Percentiles rank a stretch among this genome's conserved stretches.
These are phyloP conservation scores for Nematopogon swammerdamellus DNA, from an alignment of 2,888 invertebrate genomes.

Conservation along the genomic window DNA sequence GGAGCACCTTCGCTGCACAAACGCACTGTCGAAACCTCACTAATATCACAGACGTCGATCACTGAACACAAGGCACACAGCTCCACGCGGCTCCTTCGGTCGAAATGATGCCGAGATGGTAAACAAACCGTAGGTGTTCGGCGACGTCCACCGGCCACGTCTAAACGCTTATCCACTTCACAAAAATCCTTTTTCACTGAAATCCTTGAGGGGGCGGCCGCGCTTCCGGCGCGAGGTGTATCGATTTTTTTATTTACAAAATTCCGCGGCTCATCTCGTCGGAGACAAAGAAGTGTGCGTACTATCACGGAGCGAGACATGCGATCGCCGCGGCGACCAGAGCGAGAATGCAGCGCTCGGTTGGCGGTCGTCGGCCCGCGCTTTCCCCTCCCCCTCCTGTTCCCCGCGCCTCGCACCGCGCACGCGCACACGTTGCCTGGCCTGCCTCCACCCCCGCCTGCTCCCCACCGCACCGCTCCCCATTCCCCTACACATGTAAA, in stretches of 20 bases:
- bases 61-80: not conserved
- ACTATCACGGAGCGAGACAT: conserved; percentile 16
- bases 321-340: conserved; percentile 27
- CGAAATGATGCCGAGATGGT: not conserved
- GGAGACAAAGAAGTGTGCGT: conserved; percentile 31
- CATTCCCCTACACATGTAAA: conserved; percentile 29
- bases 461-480: not conserved
- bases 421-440: conserved; percentile 39
- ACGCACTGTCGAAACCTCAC: not conserved
- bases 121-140: not conserved
- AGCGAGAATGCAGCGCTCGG: conserved; percentile 32
- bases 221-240: not conserved
- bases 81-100: not conserved
- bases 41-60: not conserved
- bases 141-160: not conserved
- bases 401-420: conserved; percentile 11
- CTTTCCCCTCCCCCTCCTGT: conserved; percentile 4
- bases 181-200: not conserved
- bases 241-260: not conserved
- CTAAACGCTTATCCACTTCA: not conserved
- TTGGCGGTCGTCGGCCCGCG: conserved; percentile 9
- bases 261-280: not conserved
- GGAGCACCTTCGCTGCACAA: not conserved
- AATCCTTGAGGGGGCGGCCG: not conserved
- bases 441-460: conserved; percentile 13